Evolutionary conservation across 2,888 invertebrate genomes (phyloP).

Genomic region (Hecatera dysodea): DNA sequence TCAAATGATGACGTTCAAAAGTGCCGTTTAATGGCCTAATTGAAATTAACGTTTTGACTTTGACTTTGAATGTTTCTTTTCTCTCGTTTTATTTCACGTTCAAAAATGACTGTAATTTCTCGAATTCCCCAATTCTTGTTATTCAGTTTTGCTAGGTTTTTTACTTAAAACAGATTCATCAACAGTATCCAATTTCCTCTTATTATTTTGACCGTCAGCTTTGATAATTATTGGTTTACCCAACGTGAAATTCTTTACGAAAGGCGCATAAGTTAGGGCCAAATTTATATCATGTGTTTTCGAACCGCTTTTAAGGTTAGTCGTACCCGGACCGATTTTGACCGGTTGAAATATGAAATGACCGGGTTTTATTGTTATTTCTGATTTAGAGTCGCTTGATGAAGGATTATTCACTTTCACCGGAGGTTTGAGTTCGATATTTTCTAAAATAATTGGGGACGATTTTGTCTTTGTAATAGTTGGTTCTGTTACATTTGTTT

Average conservation of each 20-base stretch:
- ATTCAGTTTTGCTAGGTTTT: conserved; percentile 21
- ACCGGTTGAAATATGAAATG: background rate
- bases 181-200: conserved; percentile 46
- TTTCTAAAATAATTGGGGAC: conserved; percentile 31
- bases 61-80: too few species aligned
- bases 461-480: background rate
- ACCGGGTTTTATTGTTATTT: background rate
- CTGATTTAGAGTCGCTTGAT: background rate
- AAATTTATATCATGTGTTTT: background rate
- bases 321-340: background rate
- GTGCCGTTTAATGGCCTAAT: too few species aligned
- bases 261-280: background rate
- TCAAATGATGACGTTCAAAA: too few species aligned
- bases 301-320: background rate
- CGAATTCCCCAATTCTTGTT: conserved; percentile 1
- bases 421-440: conserved; percentile 22
- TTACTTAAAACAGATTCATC: conserved; percentile 20
- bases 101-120: conserved; percentile 25
- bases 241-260: conserved; percentile 48
- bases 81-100: conserved; percentile 14
- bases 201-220: conserved; percentile 38
- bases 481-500: background rate
- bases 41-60: too few species aligned
- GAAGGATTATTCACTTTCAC: background rate
- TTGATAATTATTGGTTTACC: conserved; percentile 52